Base-by-base conservation (phyloP, 2,888 invertebrate species). In the Apocheima hispidaria region DNA sequence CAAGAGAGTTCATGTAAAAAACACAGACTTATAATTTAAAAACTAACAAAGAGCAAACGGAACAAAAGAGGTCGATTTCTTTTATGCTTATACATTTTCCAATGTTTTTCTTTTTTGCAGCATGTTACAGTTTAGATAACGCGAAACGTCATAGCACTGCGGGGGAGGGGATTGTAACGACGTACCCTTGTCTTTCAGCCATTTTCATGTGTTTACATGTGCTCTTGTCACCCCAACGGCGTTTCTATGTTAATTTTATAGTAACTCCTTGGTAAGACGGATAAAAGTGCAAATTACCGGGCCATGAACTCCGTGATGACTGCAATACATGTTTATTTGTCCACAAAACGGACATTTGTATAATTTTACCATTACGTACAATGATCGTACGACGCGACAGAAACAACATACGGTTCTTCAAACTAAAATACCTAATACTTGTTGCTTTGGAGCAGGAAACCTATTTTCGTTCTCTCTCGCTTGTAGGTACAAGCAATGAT, bases 201-300 rank as follows among this genome's bases (percentile, higher is more conserved):
- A 73, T 72, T 69, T 70, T 69, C 69, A 71, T 73, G 72, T 69
- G 69, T 67, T 72, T 74, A 72, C 67, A 73, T 71, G 68, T 72
- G 70, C 64, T 77, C 75, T 68, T 73, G 75, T 79, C 78, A 78
- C 75, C 77, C 60, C 70, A 68, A 62, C 65, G 65, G 70, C 80
- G 81, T 89, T 86, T 81, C 63, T 85, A 92, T 92, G 91, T 73
- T 78, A 91, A 92, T 91, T 84, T 86, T 82, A 91, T 83, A 75
- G 75, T 78, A 66, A 73, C 78, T 78, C 75, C 72, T 73, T 82
- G 81, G 74, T 87, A 91, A 90, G 82, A 83, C 78, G 84, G 82
- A 74, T 83, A 88, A 90, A 90, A 89, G 82, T 87, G 75, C 78
- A 81, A 79, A 88, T 84, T 80, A 84, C 81, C 71, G 33, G 68